Evolutionary conservation across 2,888 invertebrate genomes (phyloP), one percentile per base, ranked within the genome.

Genomic region (Caenorhabditis auriculariae): DNA sequence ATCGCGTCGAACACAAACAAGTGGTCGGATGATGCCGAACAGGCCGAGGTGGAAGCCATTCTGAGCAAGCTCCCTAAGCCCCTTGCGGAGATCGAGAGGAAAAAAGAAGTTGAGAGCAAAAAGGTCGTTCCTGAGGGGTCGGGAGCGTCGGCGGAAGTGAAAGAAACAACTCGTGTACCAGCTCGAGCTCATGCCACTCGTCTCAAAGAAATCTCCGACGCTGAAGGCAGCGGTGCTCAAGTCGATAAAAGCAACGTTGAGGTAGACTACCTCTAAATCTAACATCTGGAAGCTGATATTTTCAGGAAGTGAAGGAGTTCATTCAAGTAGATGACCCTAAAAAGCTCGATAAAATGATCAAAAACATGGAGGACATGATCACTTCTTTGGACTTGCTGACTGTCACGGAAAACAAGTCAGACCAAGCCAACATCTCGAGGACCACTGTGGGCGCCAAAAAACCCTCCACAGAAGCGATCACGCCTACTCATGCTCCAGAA

Each of bases 301-400:
- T n/a, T n/a, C n/a, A n/a, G n/a, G n/a, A n/a, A n/a, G n/a, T n/a
- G n/a, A 32, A 32, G 35, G 35, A 7, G 9, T 12, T 32, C n/a
- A 12, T 32, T 9, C 35, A 32, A 32, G n/a, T 32, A 12, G 35
- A 32, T 32, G 35, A 32, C 35, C 35, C 35, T 32, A 47, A 51
- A 35, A 58, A 54, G 44, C 29, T 62, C 23, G 62, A 62, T 43
- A 58, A 51, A 41, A 62, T 62, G 62, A 62, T 62, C 6, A 37
- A 51, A 17, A 62, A 62, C 38, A 62, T 62, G 62, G 62, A 62
- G 26, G 51, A 62, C 27, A 62, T 62, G 62, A 54, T 62, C 19
- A 58, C 57, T 45, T 47, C 48, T 23, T 51, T 62, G 21, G 62
- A 62, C 39, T 51, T 58, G 41, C 28, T 62, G 62, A 58, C 9